Conservation (phyloP, 2,797 vertebrate genomes). For the Molossus molossus region DNA sequence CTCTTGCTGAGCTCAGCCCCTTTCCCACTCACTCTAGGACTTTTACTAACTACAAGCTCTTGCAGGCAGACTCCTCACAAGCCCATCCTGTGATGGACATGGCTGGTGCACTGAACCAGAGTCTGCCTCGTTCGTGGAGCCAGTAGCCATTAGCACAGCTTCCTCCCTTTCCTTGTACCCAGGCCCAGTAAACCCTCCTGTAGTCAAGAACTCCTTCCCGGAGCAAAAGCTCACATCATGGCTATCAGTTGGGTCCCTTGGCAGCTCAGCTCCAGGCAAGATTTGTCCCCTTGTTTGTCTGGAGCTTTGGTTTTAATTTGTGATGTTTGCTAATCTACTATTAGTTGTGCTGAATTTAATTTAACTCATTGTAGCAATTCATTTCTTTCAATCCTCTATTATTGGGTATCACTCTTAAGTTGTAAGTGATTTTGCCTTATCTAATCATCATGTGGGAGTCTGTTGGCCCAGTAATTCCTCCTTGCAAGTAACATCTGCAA, state of each 20-base stretch:
- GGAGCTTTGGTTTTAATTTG: constrained; percentile 86
- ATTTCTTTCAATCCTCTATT: constrained; percentile 55
- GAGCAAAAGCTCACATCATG: not conserved
- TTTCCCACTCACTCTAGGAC: not conserved
- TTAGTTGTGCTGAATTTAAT: constrained; percentile 81
- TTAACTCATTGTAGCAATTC: constrained; percentile 82
- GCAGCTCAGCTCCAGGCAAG: constrained; percentile 70
- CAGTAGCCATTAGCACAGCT: not conserved
- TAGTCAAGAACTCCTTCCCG: constrained; percentile 5
- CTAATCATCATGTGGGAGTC: constrained; percentile 65
- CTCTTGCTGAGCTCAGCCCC: not conserved
- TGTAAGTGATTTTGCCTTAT: constrained; percentile 84
- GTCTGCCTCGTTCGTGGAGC: not conserved
- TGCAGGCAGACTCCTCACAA: not conserved
- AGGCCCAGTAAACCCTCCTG: not conserved
- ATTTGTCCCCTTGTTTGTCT: constrained; percentile 81
- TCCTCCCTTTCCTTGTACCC: not conserved
- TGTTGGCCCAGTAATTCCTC: constrained; percentile 68
- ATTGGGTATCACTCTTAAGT: constrained; percentile 78
- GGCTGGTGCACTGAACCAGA: not conserved
- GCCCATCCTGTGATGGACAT: not conserved
- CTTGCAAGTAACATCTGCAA: constrained; percentile 59
- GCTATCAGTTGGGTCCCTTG: not conserved
- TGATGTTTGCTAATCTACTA: constrained; percentile 78
- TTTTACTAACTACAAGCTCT: not conserved